A percentile compares a stretch with the other conserved stretches of the same genome.
These are phyloP conservation scores for Typhlichthys subterraneus DNA, from an alignment of 2,797 vertebrate genomes.

Conservation along the genomic window DNA sequence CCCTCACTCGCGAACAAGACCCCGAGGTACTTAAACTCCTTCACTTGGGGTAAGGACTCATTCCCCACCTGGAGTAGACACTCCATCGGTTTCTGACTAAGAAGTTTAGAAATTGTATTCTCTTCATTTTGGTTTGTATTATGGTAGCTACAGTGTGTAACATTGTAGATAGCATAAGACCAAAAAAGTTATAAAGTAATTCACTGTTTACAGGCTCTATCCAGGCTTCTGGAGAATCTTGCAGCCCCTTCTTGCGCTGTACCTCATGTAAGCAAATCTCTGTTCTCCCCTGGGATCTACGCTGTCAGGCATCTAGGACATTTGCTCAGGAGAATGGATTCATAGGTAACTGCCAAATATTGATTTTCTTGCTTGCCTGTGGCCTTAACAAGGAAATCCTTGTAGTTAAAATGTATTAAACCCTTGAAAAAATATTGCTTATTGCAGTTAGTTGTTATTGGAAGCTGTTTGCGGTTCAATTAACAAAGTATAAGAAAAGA, in stretches of 20 bases:
- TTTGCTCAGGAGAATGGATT: conserved; percentile 81
- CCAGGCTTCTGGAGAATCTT: conserved; percentile 68
- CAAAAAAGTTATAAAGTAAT: too few relatives aligned
- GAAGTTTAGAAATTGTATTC: too few relatives aligned
- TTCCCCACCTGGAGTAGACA: too few relatives aligned
- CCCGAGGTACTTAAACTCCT: too few relatives aligned
- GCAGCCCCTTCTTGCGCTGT: conserved; percentile 34
- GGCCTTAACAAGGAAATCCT: conserved; percentile 35
- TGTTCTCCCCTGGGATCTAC: conserved; percentile 68
- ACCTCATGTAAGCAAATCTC: conserved; percentile 56
- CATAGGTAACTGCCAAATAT: conserved; percentile 76
- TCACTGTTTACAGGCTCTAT: too few relatives aligned
- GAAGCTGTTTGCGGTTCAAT: background rate
- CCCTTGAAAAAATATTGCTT: conserved; percentile 21
- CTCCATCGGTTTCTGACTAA: too few relatives aligned
- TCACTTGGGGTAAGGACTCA: too few relatives aligned
- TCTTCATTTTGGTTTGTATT: too few relatives aligned
- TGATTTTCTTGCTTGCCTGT: conserved; percentile 36
- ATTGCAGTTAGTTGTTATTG: background rate
- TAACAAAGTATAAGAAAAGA: too few relatives aligned
- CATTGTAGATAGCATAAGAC: too few relatives aligned
- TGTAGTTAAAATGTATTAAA: conserved; percentile 31
- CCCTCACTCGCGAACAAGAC: too few relatives aligned
- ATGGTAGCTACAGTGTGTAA: too few relatives aligned
- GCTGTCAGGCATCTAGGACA: conserved; percentile 65